A percentile compares a stretch with the other conserved stretches of the same genome.
phyloP scores from a whole-genome alignment of 2,113 vertebrate species.

The Anguilla rostrata region DNA sequence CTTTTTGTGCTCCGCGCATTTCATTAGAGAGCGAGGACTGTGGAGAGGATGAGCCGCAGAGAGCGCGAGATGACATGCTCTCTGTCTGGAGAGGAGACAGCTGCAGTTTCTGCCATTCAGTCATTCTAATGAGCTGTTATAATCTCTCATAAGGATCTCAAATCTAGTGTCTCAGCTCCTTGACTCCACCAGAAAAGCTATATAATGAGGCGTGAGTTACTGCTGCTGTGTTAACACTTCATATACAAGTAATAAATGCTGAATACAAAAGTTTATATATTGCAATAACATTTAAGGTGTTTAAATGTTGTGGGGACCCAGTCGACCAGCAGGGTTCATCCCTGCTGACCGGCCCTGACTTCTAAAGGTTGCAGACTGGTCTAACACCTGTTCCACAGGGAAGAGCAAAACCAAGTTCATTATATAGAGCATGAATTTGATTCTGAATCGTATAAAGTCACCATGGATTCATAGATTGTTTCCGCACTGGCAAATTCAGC shows the following conservation, averaged over 20 bases:
- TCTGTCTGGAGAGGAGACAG: slow-evolving; percentile 16
- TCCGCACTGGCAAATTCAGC: not conserved
- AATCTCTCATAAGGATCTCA: slow-evolving; percentile 1
- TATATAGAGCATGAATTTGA: not conserved
- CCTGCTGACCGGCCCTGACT: not conserved
- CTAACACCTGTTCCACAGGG: not conserved
- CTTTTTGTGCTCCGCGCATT: slow-evolving; percentile 9
- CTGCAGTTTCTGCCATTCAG: not conserved
- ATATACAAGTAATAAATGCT: not conserved
- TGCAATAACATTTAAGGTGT: not conserved
- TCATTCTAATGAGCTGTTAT: not conserved
- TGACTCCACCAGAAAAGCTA: not conserved
- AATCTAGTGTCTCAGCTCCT: not conserved
- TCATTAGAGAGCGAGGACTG: not conserved
- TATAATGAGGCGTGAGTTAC: not conserved
- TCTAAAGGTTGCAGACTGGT: not conserved
- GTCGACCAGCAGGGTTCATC: not conserved
- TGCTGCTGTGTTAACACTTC: not conserved
- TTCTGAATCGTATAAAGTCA: not conserved
- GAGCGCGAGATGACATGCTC: slow-evolving; percentile 8
- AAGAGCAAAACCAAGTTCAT: not conserved
- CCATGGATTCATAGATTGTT: not conserved
- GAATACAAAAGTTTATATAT: not conserved
- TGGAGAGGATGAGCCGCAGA: not conserved
- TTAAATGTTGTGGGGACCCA: not conserved